These are phyloP conservation scores for Premnoplex brunnescens DNA, from an alignment of 2,797 vertebrate species.

Conservation along the genomic window DNA sequence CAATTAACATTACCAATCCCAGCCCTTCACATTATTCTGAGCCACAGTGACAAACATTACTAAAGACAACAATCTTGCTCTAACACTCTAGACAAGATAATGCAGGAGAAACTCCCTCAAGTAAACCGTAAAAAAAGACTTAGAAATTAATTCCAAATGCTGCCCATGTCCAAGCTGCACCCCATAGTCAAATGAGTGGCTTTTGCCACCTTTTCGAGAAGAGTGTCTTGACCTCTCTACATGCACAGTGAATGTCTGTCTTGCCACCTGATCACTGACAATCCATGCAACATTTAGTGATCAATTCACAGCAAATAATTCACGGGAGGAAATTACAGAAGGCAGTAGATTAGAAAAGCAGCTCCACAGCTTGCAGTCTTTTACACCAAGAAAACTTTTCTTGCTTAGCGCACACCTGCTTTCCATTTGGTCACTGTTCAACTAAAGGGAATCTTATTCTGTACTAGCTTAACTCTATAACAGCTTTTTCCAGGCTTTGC, in stretches of 20 bases:
- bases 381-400: background rate
- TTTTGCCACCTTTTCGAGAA: background rate
- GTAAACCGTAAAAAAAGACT: background rate
- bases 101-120: background rate
- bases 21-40: background rate
- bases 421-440: background rate
- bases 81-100: background rate
- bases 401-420: background rate
- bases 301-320: background rate
- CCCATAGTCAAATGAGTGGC: accelerated
- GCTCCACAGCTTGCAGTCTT: background rate
- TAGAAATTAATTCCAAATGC: background rate
- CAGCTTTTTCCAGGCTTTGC: background rate
- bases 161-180: background rate
- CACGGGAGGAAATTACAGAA: background rate
- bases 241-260: background rate
- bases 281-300: background rate
- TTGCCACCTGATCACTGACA: background rate
- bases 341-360: background rate
- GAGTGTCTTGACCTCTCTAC: background rate
- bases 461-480: accelerated
- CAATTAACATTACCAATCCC: background rate
- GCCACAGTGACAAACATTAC: background rate
- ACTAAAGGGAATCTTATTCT: background rate
- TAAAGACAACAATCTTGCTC: background rate